Evolutionary conservation across 2,888 invertebrate species (phyloP), one percentile per base, ranked within the genome.

Genomic region (Scelioninae gen. 1): DNA sequence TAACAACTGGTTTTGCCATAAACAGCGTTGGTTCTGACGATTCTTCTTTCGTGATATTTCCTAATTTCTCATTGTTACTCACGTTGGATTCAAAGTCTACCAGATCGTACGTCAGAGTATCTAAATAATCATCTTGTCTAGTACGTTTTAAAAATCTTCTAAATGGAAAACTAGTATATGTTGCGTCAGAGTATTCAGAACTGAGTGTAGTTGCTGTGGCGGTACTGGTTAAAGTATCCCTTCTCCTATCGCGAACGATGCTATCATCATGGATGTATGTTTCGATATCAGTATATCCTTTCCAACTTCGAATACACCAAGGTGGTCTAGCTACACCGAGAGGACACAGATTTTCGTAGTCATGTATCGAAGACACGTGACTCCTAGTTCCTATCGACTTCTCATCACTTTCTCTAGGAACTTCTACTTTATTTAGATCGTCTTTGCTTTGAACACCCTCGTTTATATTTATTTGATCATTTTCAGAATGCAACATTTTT

Each of bases 331-430:
- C 94, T 69, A 95, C 94, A 86, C 95, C 95, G 5, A 95, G 93
- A 1, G 95, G 94, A 88, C 95, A 95, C 84, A 95, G 94, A 88
- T 95, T 95, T 90, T 95, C 95, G 87, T 95, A 95, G 88, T 95
- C 95, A 86, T 95, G 95, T 58, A 95, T 94, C 5, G 95, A 94
- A 63, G 94, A 91, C 16, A 94, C 93, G 88, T 94, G 94, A 47
- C 94, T 90, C 87, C 89, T 88, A 0, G 89, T 89, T 15, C 89
- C 85, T n/a, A 79, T 84, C 0, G 84, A 65, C 32, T 84, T 83
- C 43, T 80, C 81, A 34, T 56, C 77, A 32, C 43, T 76, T 16
- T 77, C 74, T 13, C 63, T 76, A 1, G 15, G 75, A n/a, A 81
- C 71, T 23, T 66, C 38, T 8, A 66, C 34, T 49, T 82, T 74